Evolutionary conservation across 2,888 invertebrate genomes (phyloP).

Genomic region (Chromoteleia sp.): DNA sequence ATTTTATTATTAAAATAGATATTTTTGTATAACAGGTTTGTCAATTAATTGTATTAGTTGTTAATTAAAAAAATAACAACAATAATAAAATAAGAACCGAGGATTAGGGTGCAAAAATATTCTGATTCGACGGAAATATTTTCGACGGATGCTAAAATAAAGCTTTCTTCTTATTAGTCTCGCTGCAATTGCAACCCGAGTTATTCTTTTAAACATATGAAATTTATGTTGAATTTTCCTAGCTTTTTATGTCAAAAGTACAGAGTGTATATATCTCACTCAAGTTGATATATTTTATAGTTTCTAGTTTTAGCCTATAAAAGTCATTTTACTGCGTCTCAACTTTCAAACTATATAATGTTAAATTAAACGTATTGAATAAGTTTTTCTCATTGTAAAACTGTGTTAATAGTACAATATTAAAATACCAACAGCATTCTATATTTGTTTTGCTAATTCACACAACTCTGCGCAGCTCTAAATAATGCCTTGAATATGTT

Average conservation of each 20-base stretch:
- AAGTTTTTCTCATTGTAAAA: constrained; percentile 14
- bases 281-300: constrained; percentile 2
- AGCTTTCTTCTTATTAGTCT: too few species aligned
- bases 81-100: too few species aligned
- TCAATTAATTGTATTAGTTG: too few species aligned
- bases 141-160: too few species aligned
- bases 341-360: constrained; percentile 10
- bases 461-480: background rate
- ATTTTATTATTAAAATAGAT: too few species aligned
- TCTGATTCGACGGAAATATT: too few species aligned
- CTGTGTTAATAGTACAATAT: constrained; percentile 38
- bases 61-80: too few species aligned
- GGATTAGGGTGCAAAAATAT: too few species aligned
- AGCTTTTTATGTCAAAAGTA: background rate
- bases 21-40: too few species aligned
- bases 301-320: constrained; percentile 9
- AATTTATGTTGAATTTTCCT: background rate
- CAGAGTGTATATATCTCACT: background rate
- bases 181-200: too few species aligned
- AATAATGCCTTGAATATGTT: background rate
- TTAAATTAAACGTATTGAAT: constrained; percentile 20
- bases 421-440: constrained; percentile 25
- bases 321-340: constrained; percentile 6
- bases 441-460: constrained; percentile 22
- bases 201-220: background rate